Evolutionary conservation across 2,113 vertebrate species (phyloP).

Genomic region (Anser cygnoides): DNA sequence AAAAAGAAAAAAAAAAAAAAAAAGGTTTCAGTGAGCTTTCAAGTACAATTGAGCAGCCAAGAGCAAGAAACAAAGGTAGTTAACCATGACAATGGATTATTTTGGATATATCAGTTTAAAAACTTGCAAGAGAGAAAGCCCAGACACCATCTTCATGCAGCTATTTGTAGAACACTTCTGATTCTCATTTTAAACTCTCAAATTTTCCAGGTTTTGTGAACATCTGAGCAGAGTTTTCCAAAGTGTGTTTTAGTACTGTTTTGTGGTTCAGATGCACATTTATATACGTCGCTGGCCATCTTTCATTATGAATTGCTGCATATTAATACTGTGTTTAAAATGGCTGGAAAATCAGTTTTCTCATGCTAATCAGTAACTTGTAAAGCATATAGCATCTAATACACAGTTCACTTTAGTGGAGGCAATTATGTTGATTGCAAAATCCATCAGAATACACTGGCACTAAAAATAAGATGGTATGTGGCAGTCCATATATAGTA

Average conservation of each 20-base stretch:
- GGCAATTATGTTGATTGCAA: conserved; percentile 58
- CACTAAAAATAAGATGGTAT: conserved; percentile 48
- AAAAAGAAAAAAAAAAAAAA: not conserved
- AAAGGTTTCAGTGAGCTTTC: not conserved
- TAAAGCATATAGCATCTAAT: not conserved
- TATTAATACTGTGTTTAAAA: not conserved
- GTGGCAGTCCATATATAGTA: conserved; percentile 42
- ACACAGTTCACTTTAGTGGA: conserved; percentile 29
- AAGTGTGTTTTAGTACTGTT: not conserved
- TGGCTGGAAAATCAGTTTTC: not conserved
- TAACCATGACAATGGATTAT: not conserved
- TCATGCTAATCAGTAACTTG: conserved; percentile 14
- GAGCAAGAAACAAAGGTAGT: not conserved
- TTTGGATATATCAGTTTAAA: not conserved
- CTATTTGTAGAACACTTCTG: not conserved
- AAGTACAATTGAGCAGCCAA: not conserved
- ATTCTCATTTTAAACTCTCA: not conserved
- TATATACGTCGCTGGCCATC: not conserved
- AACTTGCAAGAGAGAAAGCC: not conserved
- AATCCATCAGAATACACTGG: conserved; percentile 37
- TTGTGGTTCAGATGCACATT: not conserved
- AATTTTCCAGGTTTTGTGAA: not conserved
- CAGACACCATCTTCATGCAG: not conserved
- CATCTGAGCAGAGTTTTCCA: not conserved
- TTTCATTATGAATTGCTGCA: not conserved